Evolutionary conservation across 2,113 vertebrate species (phyloP), one percentile per base, ranked within the genome.

Genomic region (Pica pica): DNA sequence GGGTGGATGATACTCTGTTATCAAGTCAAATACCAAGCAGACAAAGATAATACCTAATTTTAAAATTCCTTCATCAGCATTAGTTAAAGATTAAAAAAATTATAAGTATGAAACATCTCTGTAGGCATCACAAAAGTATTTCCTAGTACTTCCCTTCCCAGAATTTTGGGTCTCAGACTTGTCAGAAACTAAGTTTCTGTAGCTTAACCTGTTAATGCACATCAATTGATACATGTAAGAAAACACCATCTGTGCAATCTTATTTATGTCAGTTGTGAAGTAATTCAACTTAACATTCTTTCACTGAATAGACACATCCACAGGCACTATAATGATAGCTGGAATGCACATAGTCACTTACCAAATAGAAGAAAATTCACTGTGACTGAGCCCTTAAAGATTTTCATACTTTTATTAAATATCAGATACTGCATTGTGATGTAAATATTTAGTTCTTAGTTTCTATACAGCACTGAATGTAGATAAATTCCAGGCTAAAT

Each of bases 271-370:
- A 63, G 6, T 84, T 78, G 57, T 75, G 64, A 94, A 56, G 52
- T 90, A 90, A 75, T 95, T 63, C 78, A 93, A 75, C 60, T 87
- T 90, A 90, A 95, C 94, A 73, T 87, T 92, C 88, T 90, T 93
- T 87, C 57, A 79, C 78, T 79, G 82, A 90, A 82, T 31, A 78
- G 30, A 84, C 64, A 87, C 30, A 81, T 84, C 85, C 74, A 74
- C 77, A 93, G 33, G 46, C 60, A 75, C 65, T 82, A 30, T 59
- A 75, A 50, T 55, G 47, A 46, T 63, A 59, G 42, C 31, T 63
- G 64, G 60, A 91, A 89, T 49, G 33, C 16, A 70, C 21, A 81
- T 31, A 80, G 37, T 41, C 63, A 73, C 44, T 83, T 83, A n/a
- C 14, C 16, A 90, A 82, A 39, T 13, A 59, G 56, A 20, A 81